Evolutionary conservation across 2,113 vertebrate species (phyloP).

Genomic region (Festucalex cinctus): DNA sequence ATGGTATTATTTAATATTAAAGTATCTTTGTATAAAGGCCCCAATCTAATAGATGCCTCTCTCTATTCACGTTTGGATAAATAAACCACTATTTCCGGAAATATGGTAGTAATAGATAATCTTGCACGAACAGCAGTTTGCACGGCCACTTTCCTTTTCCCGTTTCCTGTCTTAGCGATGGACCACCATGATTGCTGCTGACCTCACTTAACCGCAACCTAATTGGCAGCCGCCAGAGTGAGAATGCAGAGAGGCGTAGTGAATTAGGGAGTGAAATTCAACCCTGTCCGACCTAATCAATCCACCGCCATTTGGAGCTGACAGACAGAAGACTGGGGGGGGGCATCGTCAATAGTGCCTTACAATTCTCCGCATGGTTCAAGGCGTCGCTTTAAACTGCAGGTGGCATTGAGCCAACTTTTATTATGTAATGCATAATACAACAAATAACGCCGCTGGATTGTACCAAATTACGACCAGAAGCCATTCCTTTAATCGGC

Average conservation of each 20-base stretch:
- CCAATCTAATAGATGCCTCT: not conserved
- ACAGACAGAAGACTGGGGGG: constrained; percentile 21
- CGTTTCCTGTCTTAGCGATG: constrained; percentile 5
- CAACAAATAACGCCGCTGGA: not conserved
- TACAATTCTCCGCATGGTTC: constrained; percentile 31
- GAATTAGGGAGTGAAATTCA: constrained; percentile 41
- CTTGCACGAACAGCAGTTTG: not conserved
- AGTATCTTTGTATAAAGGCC: not conserved
- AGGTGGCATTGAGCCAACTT: constrained; percentile 7
- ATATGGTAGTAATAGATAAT: not conserved
- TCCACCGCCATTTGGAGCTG: constrained; percentile 33
- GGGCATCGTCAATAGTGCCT: constrained; percentile 36
- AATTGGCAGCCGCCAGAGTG: constrained; percentile 40
- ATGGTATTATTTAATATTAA: not conserved
- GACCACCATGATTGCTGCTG: constrained; percentile 23
- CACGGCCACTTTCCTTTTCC: not conserved
- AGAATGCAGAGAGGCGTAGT: constrained; percentile 23
- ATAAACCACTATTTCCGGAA: not conserved
- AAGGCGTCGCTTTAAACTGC: constrained; percentile 8
- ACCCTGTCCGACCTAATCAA: constrained; percentile 48
- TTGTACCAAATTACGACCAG: constrained; percentile 5
- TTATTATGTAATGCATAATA: constrained; percentile 1
- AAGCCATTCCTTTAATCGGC: constrained; percentile 17
- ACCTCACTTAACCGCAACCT: constrained; percentile 23
- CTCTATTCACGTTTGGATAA: not conserved